Percentiles rank a stretch among this genome's conserved stretches.
Evolutionary conservation across 1,140 invertebrate species (phyloP).

Genomic region (Globodera ellingtonae): DNA sequence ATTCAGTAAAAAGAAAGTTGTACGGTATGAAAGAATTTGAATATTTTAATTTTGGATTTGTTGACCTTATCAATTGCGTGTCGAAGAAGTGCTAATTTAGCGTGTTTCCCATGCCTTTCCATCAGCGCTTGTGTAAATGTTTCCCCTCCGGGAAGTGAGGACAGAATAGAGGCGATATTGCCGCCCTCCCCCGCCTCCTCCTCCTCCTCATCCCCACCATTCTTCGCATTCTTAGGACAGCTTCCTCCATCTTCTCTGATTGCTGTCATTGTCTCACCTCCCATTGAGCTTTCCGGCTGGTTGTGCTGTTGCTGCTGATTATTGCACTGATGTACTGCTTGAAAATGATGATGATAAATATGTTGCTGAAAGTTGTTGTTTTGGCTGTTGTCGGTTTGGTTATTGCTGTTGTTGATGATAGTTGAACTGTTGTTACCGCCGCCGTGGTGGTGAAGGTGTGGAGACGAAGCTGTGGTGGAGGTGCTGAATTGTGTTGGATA

Average conservation of each 20-base stretch:
- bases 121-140: background rate
- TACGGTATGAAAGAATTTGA: background rate
- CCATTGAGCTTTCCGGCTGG: background rate
- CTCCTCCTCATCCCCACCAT: background rate
- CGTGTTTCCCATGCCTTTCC: background rate
- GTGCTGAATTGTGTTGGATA: background rate
- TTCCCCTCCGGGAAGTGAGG: background rate
- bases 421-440: too few relatives aligned
- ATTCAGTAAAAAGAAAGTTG: background rate
- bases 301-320: background rate
- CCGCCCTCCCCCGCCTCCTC: background rate
- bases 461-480: background rate
- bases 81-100: background rate
- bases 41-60: background rate
- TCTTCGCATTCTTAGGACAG: background rate
- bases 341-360: background rate
- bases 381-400: background rate
- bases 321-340: background rate
- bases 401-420: background rate
- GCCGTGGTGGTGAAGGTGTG: background rate
- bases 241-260: background rate
- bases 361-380: background rate
- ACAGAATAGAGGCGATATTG: background rate
- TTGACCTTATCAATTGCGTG: background rate
- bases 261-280: background rate